A percentile compares a stretch with the other conserved stretches of the same genome.
Conservation (phyloP, 2,888 invertebrate species). For the Lycia hirtaria region DNA sequence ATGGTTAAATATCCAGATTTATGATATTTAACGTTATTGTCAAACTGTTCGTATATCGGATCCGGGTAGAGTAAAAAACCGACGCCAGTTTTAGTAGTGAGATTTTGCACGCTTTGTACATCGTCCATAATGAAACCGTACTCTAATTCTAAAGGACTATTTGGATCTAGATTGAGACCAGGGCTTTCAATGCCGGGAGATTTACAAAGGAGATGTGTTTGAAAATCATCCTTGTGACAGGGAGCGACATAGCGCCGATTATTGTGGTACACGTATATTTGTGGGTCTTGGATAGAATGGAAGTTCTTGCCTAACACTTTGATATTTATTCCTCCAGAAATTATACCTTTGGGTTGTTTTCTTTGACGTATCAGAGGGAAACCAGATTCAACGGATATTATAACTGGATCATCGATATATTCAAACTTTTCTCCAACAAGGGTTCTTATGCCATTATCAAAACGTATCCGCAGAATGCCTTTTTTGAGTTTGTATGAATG, state of each 20-base stretch:
- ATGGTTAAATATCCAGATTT: conserved; percentile 98
- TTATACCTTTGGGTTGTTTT: conserved; percentile 95
- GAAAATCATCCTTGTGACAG: conserved; percentile 88
- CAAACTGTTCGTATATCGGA: conserved; percentile 95
- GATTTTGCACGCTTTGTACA: conserved; percentile 92
- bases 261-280: conserved; percentile 96
- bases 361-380: conserved; percentile 83
- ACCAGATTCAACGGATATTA: conserved; percentile 94
- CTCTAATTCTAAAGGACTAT: conserved; percentile 92
- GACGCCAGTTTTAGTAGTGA: conserved; percentile 88
- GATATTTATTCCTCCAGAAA: conserved; percentile 96
- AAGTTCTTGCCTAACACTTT: conserved; percentile 95
- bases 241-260: conserved; percentile 90
- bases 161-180: conserved; percentile 89
- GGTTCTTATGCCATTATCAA: conserved; percentile 92
- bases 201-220: conserved; percentile 93
- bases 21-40: conserved; percentile 95
- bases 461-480: conserved; percentile 93
- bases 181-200: conserved; percentile 93
- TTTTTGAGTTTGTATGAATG: conserved; percentile 89
- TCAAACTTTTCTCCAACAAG: conserved; percentile 93
- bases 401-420: conserved; percentile 95
- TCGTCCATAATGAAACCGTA: conserved; percentile 99
- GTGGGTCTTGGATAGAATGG: conserved; percentile 95
- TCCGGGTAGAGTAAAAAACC: conserved; percentile 95